phyloP scores from a whole-genome alignment of 2,113 vertebrate genomes.

The Ophthalmolycus amberensis region DNA sequence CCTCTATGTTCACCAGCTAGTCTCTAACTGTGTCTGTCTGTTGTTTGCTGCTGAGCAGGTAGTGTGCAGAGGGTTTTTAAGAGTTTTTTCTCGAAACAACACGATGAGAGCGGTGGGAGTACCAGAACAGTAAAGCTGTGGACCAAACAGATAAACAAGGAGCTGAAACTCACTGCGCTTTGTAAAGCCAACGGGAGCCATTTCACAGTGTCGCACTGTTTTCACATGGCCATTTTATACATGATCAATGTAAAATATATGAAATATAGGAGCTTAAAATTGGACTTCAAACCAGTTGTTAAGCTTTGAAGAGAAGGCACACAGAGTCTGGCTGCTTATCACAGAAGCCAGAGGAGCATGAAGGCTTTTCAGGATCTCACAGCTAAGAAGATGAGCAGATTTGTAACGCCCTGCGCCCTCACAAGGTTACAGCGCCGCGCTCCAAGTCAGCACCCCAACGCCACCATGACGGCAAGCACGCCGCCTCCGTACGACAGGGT shows the following conservation, averaged over 20 bases:
- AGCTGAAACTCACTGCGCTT: not conserved
- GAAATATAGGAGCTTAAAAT: conserved; percentile 1
- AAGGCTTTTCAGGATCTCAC: conserved; percentile 43
- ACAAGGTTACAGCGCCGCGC: conserved; percentile 58
- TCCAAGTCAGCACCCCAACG: conserved; percentile 29
- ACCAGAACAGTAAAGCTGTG: no score
- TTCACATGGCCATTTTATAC: not conserved
- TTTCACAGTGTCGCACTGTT: not conserved
- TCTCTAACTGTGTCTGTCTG: no score
- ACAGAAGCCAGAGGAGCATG: conserved; percentile 27
- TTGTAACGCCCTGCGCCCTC: conserved; percentile 46
- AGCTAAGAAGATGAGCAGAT: conserved; percentile 53
- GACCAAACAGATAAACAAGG: not conserved
- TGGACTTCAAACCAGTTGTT: conserved; percentile 4
- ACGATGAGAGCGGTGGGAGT: no score
- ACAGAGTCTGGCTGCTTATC: conserved; percentile 35
- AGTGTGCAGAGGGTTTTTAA: no score
- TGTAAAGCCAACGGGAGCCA: not conserved
- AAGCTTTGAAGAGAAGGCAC: conserved; percentile 14
- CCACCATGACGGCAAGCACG: conserved; percentile 49
- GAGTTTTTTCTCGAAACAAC: no score
- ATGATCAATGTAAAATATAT: not conserved
- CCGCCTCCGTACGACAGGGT: conserved; percentile 28
- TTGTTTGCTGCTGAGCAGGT: no score
- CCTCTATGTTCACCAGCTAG: no score